Evolutionary conservation across 2,113 vertebrate species (phyloP).

Genomic region (Sorex fumeus): DNA sequence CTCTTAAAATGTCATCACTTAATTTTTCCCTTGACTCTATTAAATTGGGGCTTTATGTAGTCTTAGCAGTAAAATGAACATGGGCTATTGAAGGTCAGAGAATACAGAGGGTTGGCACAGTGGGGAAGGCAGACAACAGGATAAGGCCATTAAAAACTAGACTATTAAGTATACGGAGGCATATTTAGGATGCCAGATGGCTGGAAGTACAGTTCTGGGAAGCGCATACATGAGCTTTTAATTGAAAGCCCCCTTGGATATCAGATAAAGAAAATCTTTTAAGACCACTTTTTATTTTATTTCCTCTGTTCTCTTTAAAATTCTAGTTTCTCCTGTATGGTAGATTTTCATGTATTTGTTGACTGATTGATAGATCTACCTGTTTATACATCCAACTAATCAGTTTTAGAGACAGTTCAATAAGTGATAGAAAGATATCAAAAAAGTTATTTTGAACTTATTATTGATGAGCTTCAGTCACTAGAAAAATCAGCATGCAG

Average conservation of each 20-base stretch:
- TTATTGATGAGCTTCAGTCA: conserved; percentile 1
- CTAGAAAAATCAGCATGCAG: background rate
- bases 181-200: conserved; percentile 5
- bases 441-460: background rate
- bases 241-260: background rate
- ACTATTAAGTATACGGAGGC: background rate
- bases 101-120: background rate
- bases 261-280: conserved; percentile 32
- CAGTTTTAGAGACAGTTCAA: conserved; percentile 31
- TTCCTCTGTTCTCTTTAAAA: conserved; percentile 45
- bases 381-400: background rate
- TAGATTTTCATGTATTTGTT: background rate
- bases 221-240: background rate
- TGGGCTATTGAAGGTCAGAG: background rate
- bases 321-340: background rate
- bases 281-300: conserved; percentile 17
- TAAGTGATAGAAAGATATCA: background rate
- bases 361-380: background rate
- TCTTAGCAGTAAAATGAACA: conserved; percentile 72
- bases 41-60: conserved; percentile 69
- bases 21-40: conserved; percentile 79
- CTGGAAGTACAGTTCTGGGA: background rate
- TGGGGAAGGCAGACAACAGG: background rate
- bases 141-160: background rate
- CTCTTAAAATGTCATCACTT: conserved; percentile 82